A percentile compares a stretch with the other conserved stretches of the same genome.
Conservation (phyloP, 2,888 invertebrate species). For the Poecilobothrus nobilitatus region DNA sequence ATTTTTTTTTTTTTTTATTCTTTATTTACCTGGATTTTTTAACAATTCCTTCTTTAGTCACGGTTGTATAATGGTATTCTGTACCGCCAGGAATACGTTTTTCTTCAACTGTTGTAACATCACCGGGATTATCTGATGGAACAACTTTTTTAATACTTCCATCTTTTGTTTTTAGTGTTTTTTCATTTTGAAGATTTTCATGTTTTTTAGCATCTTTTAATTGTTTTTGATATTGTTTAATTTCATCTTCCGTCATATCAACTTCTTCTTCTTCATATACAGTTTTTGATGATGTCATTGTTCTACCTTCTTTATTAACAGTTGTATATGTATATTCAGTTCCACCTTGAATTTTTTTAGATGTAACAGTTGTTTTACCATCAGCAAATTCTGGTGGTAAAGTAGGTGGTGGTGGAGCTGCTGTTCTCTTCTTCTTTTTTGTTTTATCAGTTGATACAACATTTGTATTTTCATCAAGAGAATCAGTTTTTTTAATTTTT, state of each 20-base stretch:
- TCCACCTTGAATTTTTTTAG: conserved; percentile 38
- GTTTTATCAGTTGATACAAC: conserved; percentile 25
- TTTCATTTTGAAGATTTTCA: conserved; percentile 40
- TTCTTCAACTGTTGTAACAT: conserved; percentile 43
- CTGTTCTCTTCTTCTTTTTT: conserved; percentile 29
- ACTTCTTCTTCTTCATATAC: conserved; percentile 41
- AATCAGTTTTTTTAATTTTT: conserved; percentile 24
- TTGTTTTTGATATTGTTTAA: conserved; percentile 38
- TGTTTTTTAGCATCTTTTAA: conserved; percentile 42
- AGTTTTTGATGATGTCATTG: conserved; percentile 40
- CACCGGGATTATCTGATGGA: conserved; percentile 41
- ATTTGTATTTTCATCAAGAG: conserved; percentile 21
- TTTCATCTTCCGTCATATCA: conserved; percentile 41
- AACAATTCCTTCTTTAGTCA: conserved; percentile 40
- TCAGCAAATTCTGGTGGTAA: conserved; percentile 39
- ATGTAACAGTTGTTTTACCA: conserved; percentile 35
- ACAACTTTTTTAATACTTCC: conserved; percentile 40
- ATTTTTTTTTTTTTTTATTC: neutral
- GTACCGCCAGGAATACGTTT: conserved; percentile 42
- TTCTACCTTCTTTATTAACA: conserved; percentile 37
- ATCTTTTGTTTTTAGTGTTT: conserved; percentile 38
- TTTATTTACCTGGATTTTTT: conserved; percentile 34
- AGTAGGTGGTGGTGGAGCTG: conserved; percentile 38
- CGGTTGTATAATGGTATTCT: conserved; percentile 41
- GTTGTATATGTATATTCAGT: conserved; percentile 39